Conservation (phyloP, 2,797 vertebrate genomes). For the Falco novaeseelandiae region DNA sequence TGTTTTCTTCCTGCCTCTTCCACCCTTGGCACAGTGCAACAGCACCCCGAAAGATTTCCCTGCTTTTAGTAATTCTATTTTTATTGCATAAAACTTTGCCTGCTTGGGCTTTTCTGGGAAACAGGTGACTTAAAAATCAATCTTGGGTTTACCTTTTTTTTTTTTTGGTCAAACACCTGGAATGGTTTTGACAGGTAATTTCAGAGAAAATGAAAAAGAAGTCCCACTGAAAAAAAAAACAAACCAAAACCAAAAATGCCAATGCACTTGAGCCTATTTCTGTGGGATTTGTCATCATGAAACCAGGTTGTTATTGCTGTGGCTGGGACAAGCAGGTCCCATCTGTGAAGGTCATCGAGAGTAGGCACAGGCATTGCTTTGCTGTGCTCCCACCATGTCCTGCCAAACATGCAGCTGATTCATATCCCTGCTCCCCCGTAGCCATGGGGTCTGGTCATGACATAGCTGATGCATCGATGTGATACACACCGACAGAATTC, state of each 20-base stretch:
- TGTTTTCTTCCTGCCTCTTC: neutral
- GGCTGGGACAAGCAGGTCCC: neutral
- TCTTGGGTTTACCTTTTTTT: neutral
- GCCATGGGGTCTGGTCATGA: no score
- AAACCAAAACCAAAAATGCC: neutral
- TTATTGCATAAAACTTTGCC: neutral
- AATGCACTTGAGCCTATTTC: accelerated
- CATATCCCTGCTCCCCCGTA: no score
- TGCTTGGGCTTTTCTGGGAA: neutral
- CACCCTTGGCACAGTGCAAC: no score
- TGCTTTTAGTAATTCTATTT: neutral
- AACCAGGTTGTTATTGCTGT: neutral
- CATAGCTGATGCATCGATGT: no score
- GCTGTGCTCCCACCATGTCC: accelerated
- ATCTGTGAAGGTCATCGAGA: no score
- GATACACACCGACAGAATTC: no score
- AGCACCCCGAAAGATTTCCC: neutral
- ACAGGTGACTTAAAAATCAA: neutral
- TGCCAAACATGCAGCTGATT: accelerated
- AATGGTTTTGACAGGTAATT: neutral
- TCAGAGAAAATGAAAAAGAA: neutral
- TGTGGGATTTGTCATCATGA: neutral
- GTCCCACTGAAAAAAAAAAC: no score
- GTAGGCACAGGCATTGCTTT: accelerated
- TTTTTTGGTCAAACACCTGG: neutral